A percentile compares a stretch with the other conserved stretches of the same genome.
Conservation (phyloP, 1,140 invertebrate species). For the Drosophila orena region DNA sequence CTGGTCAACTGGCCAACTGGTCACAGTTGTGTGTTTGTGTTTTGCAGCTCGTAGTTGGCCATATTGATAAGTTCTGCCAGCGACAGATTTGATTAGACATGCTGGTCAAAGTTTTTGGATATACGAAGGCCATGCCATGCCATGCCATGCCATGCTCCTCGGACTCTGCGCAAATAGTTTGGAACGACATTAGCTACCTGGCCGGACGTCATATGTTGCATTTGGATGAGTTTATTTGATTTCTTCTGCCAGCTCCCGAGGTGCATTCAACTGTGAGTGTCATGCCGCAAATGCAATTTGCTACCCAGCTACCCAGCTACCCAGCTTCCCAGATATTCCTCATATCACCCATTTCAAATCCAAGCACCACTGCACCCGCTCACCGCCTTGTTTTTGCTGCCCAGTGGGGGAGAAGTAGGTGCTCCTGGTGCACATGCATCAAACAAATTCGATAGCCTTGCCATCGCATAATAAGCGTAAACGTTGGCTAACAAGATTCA, state of each 20-base stretch:
- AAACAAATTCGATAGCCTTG: conserved; percentile 82
- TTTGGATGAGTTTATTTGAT: conserved; percentile 66
- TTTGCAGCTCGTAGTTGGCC: conserved; percentile 66
- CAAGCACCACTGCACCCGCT: conserved; percentile 9
- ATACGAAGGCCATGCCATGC: background rate
- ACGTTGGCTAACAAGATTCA: conserved; percentile 83
- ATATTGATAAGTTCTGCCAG: conserved; percentile 69
- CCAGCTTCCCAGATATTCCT: background rate
- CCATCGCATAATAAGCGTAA: conserved; percentile 81
- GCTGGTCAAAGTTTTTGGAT: conserved; percentile 50
- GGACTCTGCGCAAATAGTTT: conserved; percentile 2
- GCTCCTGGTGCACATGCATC: conserved; percentile 54
- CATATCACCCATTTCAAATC: background rate
- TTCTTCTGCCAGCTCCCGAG: conserved; percentile 54
- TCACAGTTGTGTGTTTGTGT: conserved; percentile 59
- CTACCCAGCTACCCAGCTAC: background rate
- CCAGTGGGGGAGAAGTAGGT: background rate
- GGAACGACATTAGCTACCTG: conserved; percentile 28
- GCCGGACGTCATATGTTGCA: conserved; percentile 23
- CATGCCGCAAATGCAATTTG: conserved; percentile 79
- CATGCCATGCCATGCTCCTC: background rate
- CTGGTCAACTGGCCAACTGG: conserved; percentile 24
- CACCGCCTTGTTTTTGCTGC: conserved; percentile 2
- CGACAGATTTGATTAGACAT: conserved; percentile 65
- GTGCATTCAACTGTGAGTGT: conserved; percentile 77